phyloP scores from a whole-genome alignment of 2,888 invertebrate species.

The Apotomis betuletana region DNA sequence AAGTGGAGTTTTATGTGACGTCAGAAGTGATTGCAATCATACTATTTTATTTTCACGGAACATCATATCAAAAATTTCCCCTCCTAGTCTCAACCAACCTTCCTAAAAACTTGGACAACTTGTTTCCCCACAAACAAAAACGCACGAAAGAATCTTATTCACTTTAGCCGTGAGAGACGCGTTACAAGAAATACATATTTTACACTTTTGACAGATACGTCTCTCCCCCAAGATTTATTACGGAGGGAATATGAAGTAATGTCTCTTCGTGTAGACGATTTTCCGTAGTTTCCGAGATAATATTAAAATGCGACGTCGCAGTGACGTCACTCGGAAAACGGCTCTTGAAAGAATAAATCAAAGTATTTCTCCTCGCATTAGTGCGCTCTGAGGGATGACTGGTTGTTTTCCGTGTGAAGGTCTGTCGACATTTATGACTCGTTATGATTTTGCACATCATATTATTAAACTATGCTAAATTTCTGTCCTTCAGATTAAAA shows the following conservation, averaged over 20 bases:
- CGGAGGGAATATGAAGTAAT: constrained; percentile 73
- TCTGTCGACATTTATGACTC: not conserved
- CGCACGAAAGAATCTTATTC: constrained; percentile 59
- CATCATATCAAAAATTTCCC: too few species aligned
- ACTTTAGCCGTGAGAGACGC: constrained; percentile 58
- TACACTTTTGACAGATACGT: constrained; percentile 81
- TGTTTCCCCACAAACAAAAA: constrained; percentile 41
- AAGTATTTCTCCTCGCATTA: constrained; percentile 50
- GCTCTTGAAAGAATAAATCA: constrained; percentile 65
- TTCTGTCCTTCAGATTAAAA: too few species aligned
- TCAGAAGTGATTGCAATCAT: not conserved
- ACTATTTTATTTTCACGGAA: too few species aligned
- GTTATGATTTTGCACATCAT: too few species aligned
- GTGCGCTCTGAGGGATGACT: constrained; percentile 40
- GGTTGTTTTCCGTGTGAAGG: constrained; percentile 33
- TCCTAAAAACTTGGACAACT: not conserved
- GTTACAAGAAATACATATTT: constrained; percentile 80
- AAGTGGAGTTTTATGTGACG: not conserved
- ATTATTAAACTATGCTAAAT: too few species aligned
- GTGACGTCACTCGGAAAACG: constrained; percentile 60
- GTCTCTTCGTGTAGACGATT: constrained; percentile 63
- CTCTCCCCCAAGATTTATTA: constrained; percentile 77
- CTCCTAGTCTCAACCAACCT: not conserved
- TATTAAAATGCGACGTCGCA: constrained; percentile 62
- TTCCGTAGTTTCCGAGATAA: constrained; percentile 73